A percentile compares a stretch with the other conserved stretches of the same genome.
Conservation (phyloP, 2,797 vertebrate genomes). For the Silurus lanzhouensis region DNA sequence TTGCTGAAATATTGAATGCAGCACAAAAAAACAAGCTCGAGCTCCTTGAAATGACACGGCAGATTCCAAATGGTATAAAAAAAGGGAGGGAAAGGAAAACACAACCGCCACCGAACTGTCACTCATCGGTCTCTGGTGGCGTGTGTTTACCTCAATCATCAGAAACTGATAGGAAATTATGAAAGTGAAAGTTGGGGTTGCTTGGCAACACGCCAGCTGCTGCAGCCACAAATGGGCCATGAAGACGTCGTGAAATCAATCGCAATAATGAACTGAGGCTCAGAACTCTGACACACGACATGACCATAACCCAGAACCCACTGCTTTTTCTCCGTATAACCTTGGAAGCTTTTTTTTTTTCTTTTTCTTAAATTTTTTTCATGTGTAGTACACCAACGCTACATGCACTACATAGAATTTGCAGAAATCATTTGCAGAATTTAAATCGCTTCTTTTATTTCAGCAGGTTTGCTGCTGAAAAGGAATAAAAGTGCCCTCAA, state of each 20-base stretch:
- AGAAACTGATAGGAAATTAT: conserved; percentile 11
- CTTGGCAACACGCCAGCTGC: neutral
- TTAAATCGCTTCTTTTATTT: too few relatives aligned
- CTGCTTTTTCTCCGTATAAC: neutral
- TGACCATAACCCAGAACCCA: too few relatives aligned
- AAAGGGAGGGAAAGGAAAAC: neutral
- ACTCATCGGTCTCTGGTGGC: neutral
- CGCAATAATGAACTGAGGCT: neutral
- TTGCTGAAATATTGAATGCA: neutral
- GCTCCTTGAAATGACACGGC: neutral
- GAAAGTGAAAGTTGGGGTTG: conserved; percentile 1
- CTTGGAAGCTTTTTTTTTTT: neutral
- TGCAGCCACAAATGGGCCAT: neutral
- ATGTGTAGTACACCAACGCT: neutral
- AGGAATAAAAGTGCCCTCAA: neutral
- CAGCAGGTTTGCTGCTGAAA: neutral
- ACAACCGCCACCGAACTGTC: neutral
- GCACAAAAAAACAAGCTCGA: neutral
- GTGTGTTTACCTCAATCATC: neutral
- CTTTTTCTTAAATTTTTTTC: neutral
- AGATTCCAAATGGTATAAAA: neutral
- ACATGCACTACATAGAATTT: neutral
- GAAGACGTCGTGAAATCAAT: neutral
- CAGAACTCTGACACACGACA: neutral
- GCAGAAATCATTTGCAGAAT: too few relatives aligned